Percentiles rank a stretch among this genome's conserved stretches.
These are phyloP conservation scores for Stylophora pistillata DNA, from an alignment of 64 coral and sea anemone genomes.

Conservation along the genomic window DNA sequence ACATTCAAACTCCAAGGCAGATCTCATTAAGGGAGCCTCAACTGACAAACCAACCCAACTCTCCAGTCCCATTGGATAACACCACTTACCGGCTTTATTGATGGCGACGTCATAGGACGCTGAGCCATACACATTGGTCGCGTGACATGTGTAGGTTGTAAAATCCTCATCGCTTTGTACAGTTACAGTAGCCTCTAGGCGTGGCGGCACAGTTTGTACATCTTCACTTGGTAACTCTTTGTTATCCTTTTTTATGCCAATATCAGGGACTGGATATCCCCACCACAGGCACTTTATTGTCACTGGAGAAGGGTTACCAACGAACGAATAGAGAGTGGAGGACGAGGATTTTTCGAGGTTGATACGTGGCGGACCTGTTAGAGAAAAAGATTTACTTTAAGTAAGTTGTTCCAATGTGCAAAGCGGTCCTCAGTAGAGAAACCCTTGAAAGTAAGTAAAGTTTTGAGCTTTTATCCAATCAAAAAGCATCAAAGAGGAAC, in stretches of 20 bases:
- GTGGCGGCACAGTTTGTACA: not conserved
- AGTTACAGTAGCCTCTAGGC: not conserved
- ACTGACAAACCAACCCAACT: not conserved
- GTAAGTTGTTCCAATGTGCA: not conserved
- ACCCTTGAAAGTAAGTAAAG: too few species aligned
- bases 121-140: conserved; percentile 42
- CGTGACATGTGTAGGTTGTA: conserved; percentile 59
- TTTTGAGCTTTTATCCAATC: too few species aligned
- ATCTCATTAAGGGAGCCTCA: not conserved
- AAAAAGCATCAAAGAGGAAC: too few species aligned
- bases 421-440: not conserved
- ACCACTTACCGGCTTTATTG: conserved; percentile 60
- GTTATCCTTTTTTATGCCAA: conserved; percentile 7
- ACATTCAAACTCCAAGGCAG: not conserved
- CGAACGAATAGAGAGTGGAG: conserved; percentile 62
- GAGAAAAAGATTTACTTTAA: not conserved
- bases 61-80: not conserved
- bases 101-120: conserved; percentile 31
- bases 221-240: not conserved
- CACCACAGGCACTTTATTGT: conserved; percentile 66
- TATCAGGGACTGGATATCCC: conserved; percentile 69
- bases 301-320: conserved; percentile 50
- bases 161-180: conserved; percentile 20
- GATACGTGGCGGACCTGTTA: conserved; percentile 73
- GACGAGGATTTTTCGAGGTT: conserved; percentile 42